Conservation (phyloP, 2,113 vertebrate genomes). For the Corvus hawaiiensis region DNA sequence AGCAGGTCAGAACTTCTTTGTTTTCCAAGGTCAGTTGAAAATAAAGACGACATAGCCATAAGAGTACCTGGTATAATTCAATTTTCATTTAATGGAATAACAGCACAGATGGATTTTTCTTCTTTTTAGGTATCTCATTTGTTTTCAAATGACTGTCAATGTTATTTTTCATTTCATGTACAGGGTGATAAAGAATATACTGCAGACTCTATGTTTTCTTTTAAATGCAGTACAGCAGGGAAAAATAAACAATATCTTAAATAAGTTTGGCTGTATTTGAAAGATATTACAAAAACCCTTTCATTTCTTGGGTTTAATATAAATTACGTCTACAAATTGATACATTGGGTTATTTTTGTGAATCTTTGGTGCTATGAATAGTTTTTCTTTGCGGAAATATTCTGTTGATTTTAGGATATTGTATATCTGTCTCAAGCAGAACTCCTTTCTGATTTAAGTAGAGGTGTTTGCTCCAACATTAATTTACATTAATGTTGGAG, state of each 20-base stretch:
- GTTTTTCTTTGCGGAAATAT: neutral
- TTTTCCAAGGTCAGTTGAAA: slow-evolving; percentile 10
- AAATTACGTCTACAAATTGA: neutral
- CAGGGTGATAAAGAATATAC: neutral
- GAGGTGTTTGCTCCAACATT: neutral
- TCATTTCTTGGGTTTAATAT: neutral
- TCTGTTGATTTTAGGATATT: neutral
- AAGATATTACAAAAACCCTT: neutral
- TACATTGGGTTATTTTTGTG: neutral
- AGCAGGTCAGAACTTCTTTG: slow-evolving; percentile 62
- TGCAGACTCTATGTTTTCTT: neutral
- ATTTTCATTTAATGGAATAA: neutral
- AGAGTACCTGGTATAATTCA: neutral
- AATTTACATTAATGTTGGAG: no score
- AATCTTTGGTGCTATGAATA: neutral
- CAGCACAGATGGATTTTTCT: neutral
- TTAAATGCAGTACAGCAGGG: neutral
- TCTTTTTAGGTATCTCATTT: neutral
- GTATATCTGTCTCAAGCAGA: neutral
- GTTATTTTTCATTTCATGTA: neutral
- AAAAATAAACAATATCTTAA: neutral
- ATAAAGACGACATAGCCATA: neutral
- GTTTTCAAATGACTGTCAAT: neutral
- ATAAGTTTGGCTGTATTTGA: neutral
- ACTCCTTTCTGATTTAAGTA: neutral